phyloP scores from a whole-genome alignment of 2,888 invertebrate genomes.

The Athalia circularis region DNA sequence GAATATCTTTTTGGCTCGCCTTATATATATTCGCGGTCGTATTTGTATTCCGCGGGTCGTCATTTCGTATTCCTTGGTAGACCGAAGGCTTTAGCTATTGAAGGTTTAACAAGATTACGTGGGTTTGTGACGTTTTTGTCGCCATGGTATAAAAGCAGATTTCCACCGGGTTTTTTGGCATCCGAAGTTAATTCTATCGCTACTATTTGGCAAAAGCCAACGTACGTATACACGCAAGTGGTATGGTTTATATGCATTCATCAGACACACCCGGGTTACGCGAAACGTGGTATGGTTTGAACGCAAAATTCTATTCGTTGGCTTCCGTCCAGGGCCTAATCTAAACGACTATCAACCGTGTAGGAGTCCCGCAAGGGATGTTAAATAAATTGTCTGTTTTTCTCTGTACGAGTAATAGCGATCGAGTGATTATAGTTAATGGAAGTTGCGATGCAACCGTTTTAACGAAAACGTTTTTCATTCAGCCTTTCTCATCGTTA shows the following conservation, averaged over 20 bases:
- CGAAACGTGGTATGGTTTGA: slow-evolving; percentile 19
- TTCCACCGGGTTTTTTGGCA: slow-evolving; percentile 32
- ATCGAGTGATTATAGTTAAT: slow-evolving; percentile 6
- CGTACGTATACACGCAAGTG: neutral
- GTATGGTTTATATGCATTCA: slow-evolving; percentile 1
- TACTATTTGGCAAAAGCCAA: slow-evolving; percentile 35
- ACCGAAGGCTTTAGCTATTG: neutral
- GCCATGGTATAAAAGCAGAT: neutral
- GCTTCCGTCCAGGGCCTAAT: slow-evolving; percentile 38
- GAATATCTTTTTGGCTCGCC: neutral
- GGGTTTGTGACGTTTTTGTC: neutral
- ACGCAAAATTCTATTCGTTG: slow-evolving; percentile 34
- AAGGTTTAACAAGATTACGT: slow-evolving; percentile 35
- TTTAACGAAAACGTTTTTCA: neutral
- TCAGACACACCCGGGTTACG: slow-evolving; percentile 25
- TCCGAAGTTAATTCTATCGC: slow-evolving; percentile 23
- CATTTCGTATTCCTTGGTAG: slow-evolving; percentile 15
- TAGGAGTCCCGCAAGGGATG: slow-evolving; percentile 3
- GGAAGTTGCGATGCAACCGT: slow-evolving; percentile 1
- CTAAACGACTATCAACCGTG: slow-evolving; percentile 32
- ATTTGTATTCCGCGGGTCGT: slow-evolving; percentile 12
- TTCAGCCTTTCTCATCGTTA: neutral
- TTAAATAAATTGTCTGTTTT: slow-evolving; percentile 6
- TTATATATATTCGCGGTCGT: neutral
- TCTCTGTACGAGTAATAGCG: neutral